Evolutionary conservation across 2,888 invertebrate genomes (phyloP).

Genomic region (Fissipunctia ypsillon): DNA sequence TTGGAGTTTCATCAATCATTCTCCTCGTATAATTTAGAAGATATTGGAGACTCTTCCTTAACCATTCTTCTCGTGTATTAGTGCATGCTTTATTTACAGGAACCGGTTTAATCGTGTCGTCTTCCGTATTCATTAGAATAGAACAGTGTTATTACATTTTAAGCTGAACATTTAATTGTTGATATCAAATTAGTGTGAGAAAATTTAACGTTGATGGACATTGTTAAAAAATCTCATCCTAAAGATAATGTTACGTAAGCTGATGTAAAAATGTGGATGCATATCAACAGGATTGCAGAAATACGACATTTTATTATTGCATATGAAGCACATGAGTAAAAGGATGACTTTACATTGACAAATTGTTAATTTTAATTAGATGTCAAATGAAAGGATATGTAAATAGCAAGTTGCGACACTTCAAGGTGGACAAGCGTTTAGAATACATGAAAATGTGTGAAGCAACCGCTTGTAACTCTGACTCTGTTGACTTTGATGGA

Average conservation of each 20-base stretch:
- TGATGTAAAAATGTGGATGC: conserved; percentile 17
- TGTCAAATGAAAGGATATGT: conserved; percentile 70
- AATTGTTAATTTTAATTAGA: conserved; percentile 52
- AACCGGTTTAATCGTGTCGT: conserved; percentile 20
- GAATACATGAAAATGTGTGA: conserved; percentile 71
- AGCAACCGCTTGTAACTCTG: conserved; percentile 71
- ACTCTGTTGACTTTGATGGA: conserved; percentile 76
- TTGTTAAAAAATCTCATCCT: conserved; percentile 43
- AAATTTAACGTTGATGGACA: conserved; percentile 35
- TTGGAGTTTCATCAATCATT: background rate
- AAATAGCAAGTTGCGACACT: conserved; percentile 62
- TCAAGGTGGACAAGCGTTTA: conserved; percentile 72
- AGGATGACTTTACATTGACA: conserved; percentile 5
- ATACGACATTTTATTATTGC: conserved; percentile 11
- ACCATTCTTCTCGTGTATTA: conserved; percentile 6
- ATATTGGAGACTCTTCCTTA: conserved; percentile 3
- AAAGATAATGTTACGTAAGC: conserved; percentile 39
- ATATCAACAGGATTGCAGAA: conserved; percentile 20
- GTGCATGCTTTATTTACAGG: conserved; percentile 17
- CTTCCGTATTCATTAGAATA: conserved; percentile 49
- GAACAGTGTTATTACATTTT: conserved; percentile 22
- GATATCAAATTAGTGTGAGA: conserved; percentile 53
- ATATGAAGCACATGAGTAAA: background rate
- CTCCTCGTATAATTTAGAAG: background rate
- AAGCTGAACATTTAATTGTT: conserved; percentile 32